Evolutionary conservation across 1,140 invertebrate genomes (phyloP).

Genomic region (Cataglyphis hispanica): DNA sequence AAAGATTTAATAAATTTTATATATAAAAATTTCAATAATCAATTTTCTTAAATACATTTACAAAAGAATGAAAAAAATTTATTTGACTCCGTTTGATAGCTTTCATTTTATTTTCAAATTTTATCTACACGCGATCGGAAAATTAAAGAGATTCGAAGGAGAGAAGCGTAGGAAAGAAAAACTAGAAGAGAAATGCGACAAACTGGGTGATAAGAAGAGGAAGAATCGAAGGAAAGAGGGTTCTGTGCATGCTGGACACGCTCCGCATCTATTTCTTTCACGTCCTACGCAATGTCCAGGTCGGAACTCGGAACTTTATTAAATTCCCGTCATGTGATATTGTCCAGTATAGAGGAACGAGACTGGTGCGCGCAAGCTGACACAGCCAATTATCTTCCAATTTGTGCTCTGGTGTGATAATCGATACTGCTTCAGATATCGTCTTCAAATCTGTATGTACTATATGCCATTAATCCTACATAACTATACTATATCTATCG

Average conservation of each 20-base stretch:
- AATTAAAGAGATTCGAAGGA: slow-evolving; percentile 24
- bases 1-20: too few species aligned
- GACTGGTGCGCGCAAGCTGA: slow-evolving; percentile 52
- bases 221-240: slow-evolving; percentile 32
- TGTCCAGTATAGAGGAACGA: slow-evolving; percentile 56
- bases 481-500: neutral
- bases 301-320: slow-evolving; percentile 66
- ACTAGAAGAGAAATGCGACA: slow-evolving; percentile 11
- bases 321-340: slow-evolving; percentile 72
- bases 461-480: slow-evolving; percentile 23
- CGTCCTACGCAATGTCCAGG: slow-evolving; percentile 61
- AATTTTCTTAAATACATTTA: slow-evolving; percentile 10
- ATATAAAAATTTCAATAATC: too few species aligned
- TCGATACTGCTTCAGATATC: slow-evolving; percentile 48
- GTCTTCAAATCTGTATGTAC: slow-evolving; percentile 21
- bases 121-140: neutral
- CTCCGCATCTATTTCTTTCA: slow-evolving; percentile 70
- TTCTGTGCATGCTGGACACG: slow-evolving; percentile 70
- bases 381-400: slow-evolving; percentile 60
- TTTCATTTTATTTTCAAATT: slow-evolving; percentile 12
- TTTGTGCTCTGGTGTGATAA: slow-evolving; percentile 48
- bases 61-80: neutral
- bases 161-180: slow-evolving; percentile 1
- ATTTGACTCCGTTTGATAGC: neutral
- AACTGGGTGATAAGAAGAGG: neutral